Evolutionary conservation across 2,797 vertebrate species (phyloP).

Genomic region (Phrynocephalus forsythii): DNA sequence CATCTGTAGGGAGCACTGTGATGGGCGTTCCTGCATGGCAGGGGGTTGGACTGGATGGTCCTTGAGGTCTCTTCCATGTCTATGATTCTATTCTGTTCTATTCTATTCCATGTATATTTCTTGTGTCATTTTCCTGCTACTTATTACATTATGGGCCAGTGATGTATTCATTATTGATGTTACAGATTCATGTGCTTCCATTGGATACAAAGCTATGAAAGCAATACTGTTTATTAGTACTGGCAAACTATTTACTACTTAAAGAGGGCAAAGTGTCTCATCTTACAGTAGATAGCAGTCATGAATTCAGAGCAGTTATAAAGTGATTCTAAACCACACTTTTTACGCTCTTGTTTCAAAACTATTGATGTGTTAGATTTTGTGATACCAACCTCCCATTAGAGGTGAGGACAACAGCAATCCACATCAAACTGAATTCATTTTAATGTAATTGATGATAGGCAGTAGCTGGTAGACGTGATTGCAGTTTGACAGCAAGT

Average conservation of each 20-base stretch:
- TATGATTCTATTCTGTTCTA: too few species aligned
- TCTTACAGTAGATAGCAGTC: conserved; percentile 49
- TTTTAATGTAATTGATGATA: too few species aligned
- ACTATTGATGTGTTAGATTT: conserved; percentile 42
- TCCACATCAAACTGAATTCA: too few species aligned
- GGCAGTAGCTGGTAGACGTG: too few species aligned
- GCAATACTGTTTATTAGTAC: conserved; percentile 57
- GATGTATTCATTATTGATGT: conserved; percentile 24
- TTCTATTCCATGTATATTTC: not conserved
- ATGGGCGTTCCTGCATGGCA: too few species aligned
- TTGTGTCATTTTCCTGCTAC: not conserved
- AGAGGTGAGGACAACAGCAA: too few species aligned
- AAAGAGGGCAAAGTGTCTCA: conserved; percentile 63
- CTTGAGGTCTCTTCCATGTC: too few species aligned
- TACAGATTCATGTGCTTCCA: not conserved
- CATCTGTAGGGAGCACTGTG: too few species aligned
- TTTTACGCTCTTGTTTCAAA: conserved; percentile 50
- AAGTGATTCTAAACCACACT: conserved; percentile 58
- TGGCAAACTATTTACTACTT: conserved; percentile 69
- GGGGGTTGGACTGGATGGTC: too few species aligned
- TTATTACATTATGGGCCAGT: conserved; percentile 38
- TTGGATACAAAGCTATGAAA: conserved; percentile 23
- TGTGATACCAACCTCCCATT: not conserved
- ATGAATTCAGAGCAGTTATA: conserved; percentile 63
- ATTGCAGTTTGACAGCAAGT: not conserved